A percentile compares a stretch with the other conserved stretches of the same genome.
Conservation (phyloP, 2,888 invertebrate species). For the Pteria penguin region DNA sequence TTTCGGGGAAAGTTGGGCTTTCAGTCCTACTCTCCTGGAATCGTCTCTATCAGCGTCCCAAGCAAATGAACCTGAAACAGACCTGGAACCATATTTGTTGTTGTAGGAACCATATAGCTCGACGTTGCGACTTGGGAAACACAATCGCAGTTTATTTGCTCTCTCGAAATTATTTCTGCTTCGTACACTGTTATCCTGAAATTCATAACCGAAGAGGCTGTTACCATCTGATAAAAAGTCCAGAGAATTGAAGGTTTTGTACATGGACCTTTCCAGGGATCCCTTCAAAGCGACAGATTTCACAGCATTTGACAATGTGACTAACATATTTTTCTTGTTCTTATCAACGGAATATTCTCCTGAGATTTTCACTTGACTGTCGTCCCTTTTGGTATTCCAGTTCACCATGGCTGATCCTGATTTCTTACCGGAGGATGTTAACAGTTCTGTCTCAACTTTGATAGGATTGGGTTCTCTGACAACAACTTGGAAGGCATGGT, state of each 20-base stretch:
- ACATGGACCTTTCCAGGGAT: constrained; percentile 11
- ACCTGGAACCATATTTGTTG: constrained; percentile 17
- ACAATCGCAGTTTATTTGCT: constrained; percentile 10
- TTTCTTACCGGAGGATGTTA: neutral
- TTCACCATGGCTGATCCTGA: constrained; percentile 20
- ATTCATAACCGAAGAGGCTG: constrained; percentile 24
- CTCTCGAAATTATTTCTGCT: constrained; percentile 11
- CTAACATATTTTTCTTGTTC: neutral
- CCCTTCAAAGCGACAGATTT: constrained; percentile 25
- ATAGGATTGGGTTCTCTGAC: constrained; percentile 32
- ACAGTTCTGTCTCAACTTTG: constrained; percentile 16
- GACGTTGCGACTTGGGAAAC: constrained; percentile 29
- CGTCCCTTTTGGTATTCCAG: constrained; percentile 33
- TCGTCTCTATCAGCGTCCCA: constrained; percentile 67
- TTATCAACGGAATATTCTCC: constrained; percentile 6
- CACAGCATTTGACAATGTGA: constrained; percentile 15
- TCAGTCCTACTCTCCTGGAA: constrained; percentile 55
- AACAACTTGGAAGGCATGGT: constrained; percentile 9
- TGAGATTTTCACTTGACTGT: constrained; percentile 31
- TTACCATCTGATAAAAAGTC: constrained; percentile 20
- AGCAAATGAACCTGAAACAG: constrained; percentile 46
- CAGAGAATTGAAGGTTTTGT: neutral
- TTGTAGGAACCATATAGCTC: constrained; percentile 5
- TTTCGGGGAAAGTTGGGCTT: constrained; percentile 37
- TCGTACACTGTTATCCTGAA: neutral